These are phyloP conservation scores for Holcopasites calliopsidis DNA, from an alignment of 1,140 invertebrate genomes.

Conservation along the genomic window DNA sequence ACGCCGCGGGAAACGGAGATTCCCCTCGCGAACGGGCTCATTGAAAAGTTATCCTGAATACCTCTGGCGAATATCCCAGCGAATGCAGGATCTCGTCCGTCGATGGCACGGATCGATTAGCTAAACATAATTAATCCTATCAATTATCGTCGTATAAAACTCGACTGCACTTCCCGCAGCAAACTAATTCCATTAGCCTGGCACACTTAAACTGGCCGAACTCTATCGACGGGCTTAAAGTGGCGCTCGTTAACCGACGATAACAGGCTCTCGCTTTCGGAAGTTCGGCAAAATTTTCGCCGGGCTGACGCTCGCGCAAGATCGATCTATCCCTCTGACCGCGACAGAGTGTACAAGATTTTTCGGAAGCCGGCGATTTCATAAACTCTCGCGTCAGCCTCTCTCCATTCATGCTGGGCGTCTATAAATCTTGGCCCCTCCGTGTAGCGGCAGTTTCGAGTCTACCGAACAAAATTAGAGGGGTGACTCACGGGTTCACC, in stretches of 20 bases:
- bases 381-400: not conserved
- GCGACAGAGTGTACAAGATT: slow-evolving; percentile 17
- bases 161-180: not conserved
- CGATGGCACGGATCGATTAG: not conserved
- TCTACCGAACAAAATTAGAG: slow-evolving; percentile 39
- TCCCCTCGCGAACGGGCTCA: not conserved
- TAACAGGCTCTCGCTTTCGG: slow-evolving; percentile 8
- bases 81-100: not conserved
- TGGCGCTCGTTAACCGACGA: slow-evolving; percentile 30
- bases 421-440: slow-evolving; percentile 38
- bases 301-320: slow-evolving; percentile 1
- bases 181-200: slow-evolving; percentile 16
- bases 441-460: slow-evolving; percentile 12
- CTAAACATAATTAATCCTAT: slow-evolving; percentile 37
- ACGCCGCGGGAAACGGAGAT: not conserved
- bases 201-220: slow-evolving; percentile 8
- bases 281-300: slow-evolving; percentile 16
- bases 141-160: slow-evolving; percentile 23
- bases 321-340: slow-evolving; percentile 3
- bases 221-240: slow-evolving; percentile 13
- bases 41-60: not conserved
- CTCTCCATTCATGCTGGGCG: not conserved
- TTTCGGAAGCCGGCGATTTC: not conserved
- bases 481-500: slow-evolving; percentile 35
- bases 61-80: not conserved